Conservation (phyloP, 2,113 vertebrate genomes). For the Brachirus orientalis region DNA sequence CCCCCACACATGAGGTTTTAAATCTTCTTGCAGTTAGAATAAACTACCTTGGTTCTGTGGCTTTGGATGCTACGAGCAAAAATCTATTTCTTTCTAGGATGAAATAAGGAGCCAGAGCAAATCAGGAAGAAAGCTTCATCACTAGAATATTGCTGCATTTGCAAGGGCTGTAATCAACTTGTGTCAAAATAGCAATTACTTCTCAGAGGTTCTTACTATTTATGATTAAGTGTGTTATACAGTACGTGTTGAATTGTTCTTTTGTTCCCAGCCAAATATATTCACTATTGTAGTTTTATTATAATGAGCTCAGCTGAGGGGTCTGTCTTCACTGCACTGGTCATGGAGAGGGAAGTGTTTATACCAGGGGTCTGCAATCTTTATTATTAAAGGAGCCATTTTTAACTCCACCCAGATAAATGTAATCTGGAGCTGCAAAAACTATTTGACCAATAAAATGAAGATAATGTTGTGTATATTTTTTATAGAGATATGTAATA, state of each 20-base stretch:
- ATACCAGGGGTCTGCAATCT: too few species aligned
- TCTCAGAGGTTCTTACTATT: conserved; percentile 45
- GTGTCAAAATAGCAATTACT: conserved; percentile 59
- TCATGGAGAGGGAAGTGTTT: background rate
- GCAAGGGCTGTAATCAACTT: conserved; percentile 42
- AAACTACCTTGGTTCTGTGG: background rate
- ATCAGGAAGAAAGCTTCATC: conserved; percentile 46
- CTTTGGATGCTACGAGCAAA: background rate
- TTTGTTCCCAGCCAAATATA: conserved; percentile 20
- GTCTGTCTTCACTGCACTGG: conserved; percentile 23
- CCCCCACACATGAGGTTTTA: background rate
- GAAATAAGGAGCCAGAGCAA: conserved; percentile 51
- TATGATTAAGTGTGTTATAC: background rate
- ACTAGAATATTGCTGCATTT: conserved; percentile 12
- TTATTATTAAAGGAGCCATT: too few species aligned
- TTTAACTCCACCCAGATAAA: too few species aligned
- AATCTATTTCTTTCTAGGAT: conserved; percentile 31
- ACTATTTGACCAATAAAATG: too few species aligned
- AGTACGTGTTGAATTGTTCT: conserved; percentile 29
- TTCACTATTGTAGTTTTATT: conserved; percentile 31
- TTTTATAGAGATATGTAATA: too few species aligned
- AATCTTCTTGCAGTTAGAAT: background rate
- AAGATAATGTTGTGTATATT: too few species aligned
- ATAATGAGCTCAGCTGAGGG: conserved; percentile 30
- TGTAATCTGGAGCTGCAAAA: too few species aligned